Evolutionary conservation across 2,797 vertebrate genomes (phyloP).

Genomic region (Sebastes oblongus): DNA sequence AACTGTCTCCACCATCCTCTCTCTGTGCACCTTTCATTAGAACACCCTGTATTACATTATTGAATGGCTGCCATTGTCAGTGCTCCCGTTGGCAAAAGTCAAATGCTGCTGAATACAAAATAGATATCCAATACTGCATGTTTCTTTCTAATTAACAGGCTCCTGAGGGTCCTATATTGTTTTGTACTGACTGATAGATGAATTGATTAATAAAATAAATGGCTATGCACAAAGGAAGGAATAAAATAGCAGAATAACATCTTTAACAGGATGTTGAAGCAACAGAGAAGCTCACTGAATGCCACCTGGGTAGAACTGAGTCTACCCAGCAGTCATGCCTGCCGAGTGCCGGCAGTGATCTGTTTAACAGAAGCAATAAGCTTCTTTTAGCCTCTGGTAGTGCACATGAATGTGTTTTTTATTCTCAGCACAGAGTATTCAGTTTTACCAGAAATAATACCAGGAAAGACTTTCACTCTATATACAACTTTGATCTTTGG

Average conservation of each 20-base stretch:
- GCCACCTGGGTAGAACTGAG: slow-evolving; percentile 25
- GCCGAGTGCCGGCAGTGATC: slow-evolving; percentile 6
- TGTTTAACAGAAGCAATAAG: slow-evolving; percentile 16
- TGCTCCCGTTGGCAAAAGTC: slow-evolving; percentile 47
- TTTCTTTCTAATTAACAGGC: slow-evolving; percentile 33
- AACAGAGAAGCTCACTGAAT: neutral
- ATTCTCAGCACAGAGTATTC: neutral
- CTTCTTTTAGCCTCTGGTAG: slow-evolving; percentile 6
- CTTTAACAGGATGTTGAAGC: slow-evolving; percentile 8
- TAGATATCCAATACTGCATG: slow-evolving; percentile 32
- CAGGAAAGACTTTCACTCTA: neutral
- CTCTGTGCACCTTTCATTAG: slow-evolving; percentile 36
- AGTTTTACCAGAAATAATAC: neutral
- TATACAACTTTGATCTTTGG: neutral
- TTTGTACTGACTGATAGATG: slow-evolving; percentile 18
- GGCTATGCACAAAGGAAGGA: neutral
- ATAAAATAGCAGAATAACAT: slow-evolving; percentile 15
- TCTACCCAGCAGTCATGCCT: slow-evolving; percentile 19
- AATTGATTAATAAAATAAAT: slow-evolving; percentile 18
- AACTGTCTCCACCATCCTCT: slow-evolving; percentile 1
- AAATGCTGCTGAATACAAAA: slow-evolving; percentile 49
- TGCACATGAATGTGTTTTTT: slow-evolving; percentile 2
- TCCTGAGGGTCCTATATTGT: neutral
- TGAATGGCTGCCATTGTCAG: slow-evolving; percentile 44
- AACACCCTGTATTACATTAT: slow-evolving; percentile 47